These are phyloP conservation scores for Mycetomoellerius zeteki DNA, from an alignment of 1,140 invertebrate species.

Conservation along the genomic window DNA sequence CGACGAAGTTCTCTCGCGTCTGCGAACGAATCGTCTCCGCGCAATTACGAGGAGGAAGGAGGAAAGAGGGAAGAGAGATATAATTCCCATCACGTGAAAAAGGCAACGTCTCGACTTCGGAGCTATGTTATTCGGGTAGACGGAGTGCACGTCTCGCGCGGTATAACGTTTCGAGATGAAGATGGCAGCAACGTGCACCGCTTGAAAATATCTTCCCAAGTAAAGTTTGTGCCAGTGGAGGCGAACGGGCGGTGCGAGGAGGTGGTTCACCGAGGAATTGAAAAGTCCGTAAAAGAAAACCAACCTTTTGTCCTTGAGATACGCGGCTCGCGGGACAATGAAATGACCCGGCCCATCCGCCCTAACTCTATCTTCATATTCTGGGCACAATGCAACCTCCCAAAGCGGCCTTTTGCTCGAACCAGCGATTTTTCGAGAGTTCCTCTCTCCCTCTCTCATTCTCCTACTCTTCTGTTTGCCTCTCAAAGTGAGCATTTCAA, in stretches of 20 bases:
- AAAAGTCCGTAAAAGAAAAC: constrained; percentile 67
- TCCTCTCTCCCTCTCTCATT: neutral
- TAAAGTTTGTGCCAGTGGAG: constrained; percentile 16
- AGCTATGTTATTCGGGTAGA: constrained; percentile 22
- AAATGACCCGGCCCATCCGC: constrained; percentile 54
- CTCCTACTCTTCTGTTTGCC: neutral
- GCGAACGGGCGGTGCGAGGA: neutral
- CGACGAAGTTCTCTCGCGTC: constrained; percentile 34
- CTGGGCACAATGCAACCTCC: constrained; percentile 33
- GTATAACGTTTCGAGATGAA: constrained; percentile 56
- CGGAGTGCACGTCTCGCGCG: constrained; percentile 19
- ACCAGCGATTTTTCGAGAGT: constrained; percentile 2
- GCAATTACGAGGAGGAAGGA: constrained; percentile 25
- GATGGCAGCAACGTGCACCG: constrained; percentile 69
- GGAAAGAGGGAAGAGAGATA: neutral
- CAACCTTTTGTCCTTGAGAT: constrained; percentile 67
- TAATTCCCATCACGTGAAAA: constrained; percentile 56
- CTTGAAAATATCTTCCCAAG: constrained; percentile 57
- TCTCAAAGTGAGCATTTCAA: neutral
- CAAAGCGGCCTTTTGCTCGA: constrained; percentile 41
- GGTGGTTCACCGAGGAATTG: constrained; percentile 56
- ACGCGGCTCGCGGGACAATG: constrained; percentile 52
- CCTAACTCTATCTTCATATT: constrained; percentile 70
- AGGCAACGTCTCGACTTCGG: constrained; percentile 25
- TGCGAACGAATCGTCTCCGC: constrained; percentile 46